Percentiles rank a stretch among this genome's conserved stretches.
phyloP scores from a whole-genome alignment of 2,888 invertebrate species.

The Coleophora deauratella region DNA sequence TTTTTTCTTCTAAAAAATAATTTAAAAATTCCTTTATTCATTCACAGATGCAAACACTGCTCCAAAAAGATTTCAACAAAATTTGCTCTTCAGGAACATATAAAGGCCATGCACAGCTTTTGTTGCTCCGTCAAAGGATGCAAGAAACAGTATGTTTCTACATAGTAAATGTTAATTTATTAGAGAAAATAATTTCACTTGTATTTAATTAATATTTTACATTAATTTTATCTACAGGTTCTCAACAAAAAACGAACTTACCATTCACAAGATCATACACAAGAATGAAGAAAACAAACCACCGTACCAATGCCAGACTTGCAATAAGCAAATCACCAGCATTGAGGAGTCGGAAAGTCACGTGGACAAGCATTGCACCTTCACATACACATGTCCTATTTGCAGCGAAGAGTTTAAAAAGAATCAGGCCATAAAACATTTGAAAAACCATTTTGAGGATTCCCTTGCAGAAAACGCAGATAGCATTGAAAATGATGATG shows the following conservation, averaged over 20 bases:
- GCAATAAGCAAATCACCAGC: conserved; percentile 34
- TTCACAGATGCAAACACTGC: conserved; percentile 53
- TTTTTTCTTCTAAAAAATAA: no score
- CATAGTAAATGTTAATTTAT: not conserved
- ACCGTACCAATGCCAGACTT: conserved; percentile 46
- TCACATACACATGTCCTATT: conserved; percentile 50
- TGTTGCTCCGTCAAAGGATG: conserved; percentile 37
- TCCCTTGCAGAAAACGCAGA: conserved; percentile 12
- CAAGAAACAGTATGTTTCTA: conserved; percentile 45
- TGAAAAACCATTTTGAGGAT: conserved; percentile 44
- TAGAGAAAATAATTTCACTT: not conserved
- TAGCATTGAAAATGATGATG: conserved; percentile 9
- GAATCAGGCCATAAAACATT: conserved; percentile 38
- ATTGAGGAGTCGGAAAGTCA: conserved; percentile 47
- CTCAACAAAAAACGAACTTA: conserved; percentile 43
- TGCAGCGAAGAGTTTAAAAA: conserved; percentile 38
- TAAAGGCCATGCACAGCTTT: conserved; percentile 40
- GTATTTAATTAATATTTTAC: not conserved
- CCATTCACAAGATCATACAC: conserved; percentile 47
- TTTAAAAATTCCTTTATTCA: not conserved
- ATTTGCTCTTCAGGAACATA: conserved; percentile 39
- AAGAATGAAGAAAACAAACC: conserved; percentile 36
- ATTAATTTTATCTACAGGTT: conserved; percentile 34
- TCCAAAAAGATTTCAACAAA: conserved; percentile 45
- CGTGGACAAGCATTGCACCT: conserved; percentile 43